phyloP scores from a whole-genome alignment of 2,113 vertebrate species.

The Gymnogyps californianus region DNA sequence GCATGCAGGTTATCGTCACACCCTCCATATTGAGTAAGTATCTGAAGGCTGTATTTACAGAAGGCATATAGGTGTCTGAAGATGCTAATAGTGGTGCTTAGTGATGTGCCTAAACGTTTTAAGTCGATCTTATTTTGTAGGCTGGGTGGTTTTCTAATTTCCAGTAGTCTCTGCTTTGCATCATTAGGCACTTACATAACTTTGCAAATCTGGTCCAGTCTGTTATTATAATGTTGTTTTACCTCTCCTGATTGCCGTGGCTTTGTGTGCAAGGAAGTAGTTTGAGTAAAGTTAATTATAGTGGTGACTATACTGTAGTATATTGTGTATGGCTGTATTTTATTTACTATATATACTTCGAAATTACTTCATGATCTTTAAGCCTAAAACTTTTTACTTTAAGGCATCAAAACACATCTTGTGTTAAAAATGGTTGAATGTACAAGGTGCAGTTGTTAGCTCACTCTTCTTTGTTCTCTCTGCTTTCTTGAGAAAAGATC shows the following conservation, averaged over 20 bases:
- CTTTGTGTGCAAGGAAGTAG: neutral
- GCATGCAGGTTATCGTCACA: neutral
- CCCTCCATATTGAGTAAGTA: neutral
- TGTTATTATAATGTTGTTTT: neutral
- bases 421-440: neutral
- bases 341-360: neutral
- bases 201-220: neutral
- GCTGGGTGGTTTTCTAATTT: neutral
- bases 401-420: neutral
- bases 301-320: neutral
- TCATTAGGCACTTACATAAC: neutral
- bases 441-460: neutral
- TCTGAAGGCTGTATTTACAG: neutral
- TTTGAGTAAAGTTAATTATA: slow-evolving; percentile 2
- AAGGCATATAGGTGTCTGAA: neutral
- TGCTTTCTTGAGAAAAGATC: slow-evolving; percentile 35
- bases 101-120: neutral
- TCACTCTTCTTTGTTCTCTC: slow-evolving; percentile 19
- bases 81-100: neutral
- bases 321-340: neutral
- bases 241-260: neutral
- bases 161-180: neutral
- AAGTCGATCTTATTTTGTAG: neutral
- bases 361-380: neutral
- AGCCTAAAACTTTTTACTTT: neutral